phyloP scores from a whole-genome alignment of 2,797 vertebrate genomes.

The Clarias pachynema region DNA sequence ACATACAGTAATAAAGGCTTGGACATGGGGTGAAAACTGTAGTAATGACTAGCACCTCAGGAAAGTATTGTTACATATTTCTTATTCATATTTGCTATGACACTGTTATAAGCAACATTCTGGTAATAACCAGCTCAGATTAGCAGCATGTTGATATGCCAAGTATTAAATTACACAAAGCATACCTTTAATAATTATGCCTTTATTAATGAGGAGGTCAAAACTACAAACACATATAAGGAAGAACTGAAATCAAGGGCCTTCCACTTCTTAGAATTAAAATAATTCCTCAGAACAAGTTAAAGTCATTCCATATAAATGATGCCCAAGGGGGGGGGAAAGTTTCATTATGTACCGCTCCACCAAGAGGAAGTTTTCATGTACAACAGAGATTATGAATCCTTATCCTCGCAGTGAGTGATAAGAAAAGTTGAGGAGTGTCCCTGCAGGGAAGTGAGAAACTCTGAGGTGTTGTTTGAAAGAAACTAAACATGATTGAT shows the following conservation, averaged over 20 bases:
- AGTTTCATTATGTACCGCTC: neutral
- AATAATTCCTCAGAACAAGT: neutral
- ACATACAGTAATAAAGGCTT: neutral
- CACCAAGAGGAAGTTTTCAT: neutral
- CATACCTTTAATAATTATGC: neutral
- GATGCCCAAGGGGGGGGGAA: neutral
- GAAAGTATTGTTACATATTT: neutral
- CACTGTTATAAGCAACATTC: neutral
- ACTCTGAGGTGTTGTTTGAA: neutral
- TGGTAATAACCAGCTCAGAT: neutral
- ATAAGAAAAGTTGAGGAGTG: neutral
- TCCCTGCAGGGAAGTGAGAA: neutral
- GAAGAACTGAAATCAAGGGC: neutral
- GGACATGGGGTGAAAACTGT: neutral
- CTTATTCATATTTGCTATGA: neutral
- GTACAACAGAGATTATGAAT: neutral
- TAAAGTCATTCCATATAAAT: neutral
- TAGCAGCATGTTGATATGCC: neutral
- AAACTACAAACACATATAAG: neutral
- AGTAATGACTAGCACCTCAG: neutral
- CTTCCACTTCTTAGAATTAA: neutral
- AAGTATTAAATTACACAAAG: neutral
- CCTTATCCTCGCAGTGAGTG: neutral
- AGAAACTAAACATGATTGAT: neutral
- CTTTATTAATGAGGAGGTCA: neutral